A percentile compares a stretch with the other conserved stretches of the same genome.
phyloP scores from a whole-genome alignment of 2,797 vertebrate species.

The Galaxias olidus region DNA sequence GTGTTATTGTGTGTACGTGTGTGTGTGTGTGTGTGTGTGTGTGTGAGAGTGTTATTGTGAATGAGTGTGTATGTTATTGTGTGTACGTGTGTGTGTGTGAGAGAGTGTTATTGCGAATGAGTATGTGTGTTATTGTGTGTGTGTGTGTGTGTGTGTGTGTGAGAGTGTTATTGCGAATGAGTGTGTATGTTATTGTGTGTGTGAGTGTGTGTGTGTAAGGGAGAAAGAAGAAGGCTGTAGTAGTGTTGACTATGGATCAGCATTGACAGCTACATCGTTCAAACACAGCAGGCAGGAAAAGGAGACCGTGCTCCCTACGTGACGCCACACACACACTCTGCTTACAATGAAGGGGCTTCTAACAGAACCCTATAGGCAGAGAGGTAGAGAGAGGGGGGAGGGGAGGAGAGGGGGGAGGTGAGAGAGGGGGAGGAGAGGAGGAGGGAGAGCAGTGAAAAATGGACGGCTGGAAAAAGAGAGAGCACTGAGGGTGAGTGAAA shows the following conservation, averaged over 20 bases:
- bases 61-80: too few species aligned
- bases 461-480: neutral
- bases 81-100: slow-evolving; percentile 2
- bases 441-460: neutral
- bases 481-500: too few species aligned
- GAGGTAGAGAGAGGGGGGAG: neutral
- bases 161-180: too few species aligned
- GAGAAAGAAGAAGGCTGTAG: too few species aligned
- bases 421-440: neutral
- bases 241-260: neutral
- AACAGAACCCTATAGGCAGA: neutral
- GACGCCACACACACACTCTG: neutral
- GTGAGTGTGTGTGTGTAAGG: neutral
- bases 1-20: slow-evolving; percentile 3
- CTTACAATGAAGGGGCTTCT: neutral
- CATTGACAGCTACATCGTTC: slow-evolving; percentile 12
- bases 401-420: neutral
- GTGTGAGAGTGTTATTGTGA: too few species aligned
- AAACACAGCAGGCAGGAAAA: neutral
- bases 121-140: slow-evolving; percentile 4
- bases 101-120: too few species aligned
- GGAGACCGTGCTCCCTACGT: neutral
- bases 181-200: neutral
- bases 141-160: slow-evolving; percentile 5
- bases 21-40: slow-evolving; percentile 7